A percentile compares a stretch with the other conserved stretches of the same genome.
These are phyloP conservation scores for Suillia variegata DNA, from an alignment of 2,888 invertebrate species.

Conservation along the genomic window DNA sequence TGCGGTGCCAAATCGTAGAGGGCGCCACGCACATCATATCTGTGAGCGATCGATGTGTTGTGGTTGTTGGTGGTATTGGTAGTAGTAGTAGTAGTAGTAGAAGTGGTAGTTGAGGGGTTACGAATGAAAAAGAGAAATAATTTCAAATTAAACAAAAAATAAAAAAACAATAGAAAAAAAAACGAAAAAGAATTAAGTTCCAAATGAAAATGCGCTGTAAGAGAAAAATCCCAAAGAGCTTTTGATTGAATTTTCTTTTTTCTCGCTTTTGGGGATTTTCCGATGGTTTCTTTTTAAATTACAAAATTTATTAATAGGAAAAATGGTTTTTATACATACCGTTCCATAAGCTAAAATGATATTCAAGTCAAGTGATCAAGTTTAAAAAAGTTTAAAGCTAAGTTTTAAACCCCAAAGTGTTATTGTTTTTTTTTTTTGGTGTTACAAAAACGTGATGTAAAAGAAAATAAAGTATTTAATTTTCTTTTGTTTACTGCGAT, in stretches of 20 bases:
- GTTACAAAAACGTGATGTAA: too few relatives aligned
- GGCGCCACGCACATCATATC: constrained; percentile 94
- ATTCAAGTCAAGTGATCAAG: constrained; percentile 30
- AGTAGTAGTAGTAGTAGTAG: constrained; percentile 18
- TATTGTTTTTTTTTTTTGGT: too few relatives aligned
- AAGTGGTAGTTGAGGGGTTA: background rate
- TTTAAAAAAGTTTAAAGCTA: background rate
- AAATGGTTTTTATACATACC: constrained; percentile 43
- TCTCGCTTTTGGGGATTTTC: too few relatives aligned
- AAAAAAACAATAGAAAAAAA: constrained; percentile 31
- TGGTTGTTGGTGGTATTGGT: background rate
- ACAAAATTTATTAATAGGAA: background rate
- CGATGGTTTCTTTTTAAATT: too few relatives aligned
- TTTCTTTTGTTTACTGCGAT: too few relatives aligned
- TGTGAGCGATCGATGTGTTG: constrained; percentile 54
- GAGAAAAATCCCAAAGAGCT: constrained; percentile 7
- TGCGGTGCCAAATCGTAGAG: constrained; percentile 81
- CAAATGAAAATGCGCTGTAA: too few relatives aligned
- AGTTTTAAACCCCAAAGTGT: too few relatives aligned
- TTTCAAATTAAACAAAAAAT: constrained; percentile 28
- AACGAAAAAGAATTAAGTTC: constrained; percentile 16
- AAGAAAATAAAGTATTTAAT: too few relatives aligned
- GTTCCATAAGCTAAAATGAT: constrained; percentile 51
- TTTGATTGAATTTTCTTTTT: constrained; percentile 6
- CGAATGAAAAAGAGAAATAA: constrained; percentile 35